Base-by-base conservation (phyloP, 2,113 vertebrate genomes). In the Dermatemys mawii region DNA sequence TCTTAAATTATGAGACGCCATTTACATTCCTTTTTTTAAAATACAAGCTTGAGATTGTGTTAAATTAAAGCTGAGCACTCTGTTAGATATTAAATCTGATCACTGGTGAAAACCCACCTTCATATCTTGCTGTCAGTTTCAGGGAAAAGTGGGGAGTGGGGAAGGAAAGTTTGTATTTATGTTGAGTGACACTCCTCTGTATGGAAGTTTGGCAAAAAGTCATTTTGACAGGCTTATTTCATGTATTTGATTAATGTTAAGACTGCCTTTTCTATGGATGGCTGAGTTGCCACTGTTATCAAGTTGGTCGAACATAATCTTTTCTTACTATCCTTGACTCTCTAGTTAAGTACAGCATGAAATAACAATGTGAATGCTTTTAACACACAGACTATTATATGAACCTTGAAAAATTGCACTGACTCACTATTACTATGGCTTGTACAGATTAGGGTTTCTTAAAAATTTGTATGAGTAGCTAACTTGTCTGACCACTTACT, bases 401-500 rank as follows among this genome's bases (percentile, higher is more conserved):
- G 54, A 24, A 50, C 38, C 24, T 82, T 11, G 46, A 13, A 41
- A 38, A 55, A 70, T 73, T 78, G 38, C 76, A 78, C 44, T 54
- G n/a, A 54, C 38, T 67, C 55, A 76, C 27, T 38, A n/a, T 84
- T 90, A 63, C 83, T 83, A 53, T 27, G n/a, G 11, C 26, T 48
- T 70, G 83, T 32, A 49, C 50, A 86, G 13, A 75, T 81, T 75
- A 35, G 32, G 48, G 29, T 38, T 83, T 57, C 32, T 54, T n/a
- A 41, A 46, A 22, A 76, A 49, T 6, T 78, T 78, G 29, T 49
- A 78, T 7, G 57, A 57, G 38, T 83, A 55, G 83, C 6, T 46
- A 44, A 8, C 10, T 32, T 82, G 21, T 70, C 14, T 92, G 84
- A 89, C 78, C 17, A 95, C 89, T 78, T 24, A 75, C 48, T 76